These are phyloP conservation scores for Leucoraja ocellata DNA, from an alignment of 2,797 vertebrate genomes.

Conservation along the genomic window DNA sequence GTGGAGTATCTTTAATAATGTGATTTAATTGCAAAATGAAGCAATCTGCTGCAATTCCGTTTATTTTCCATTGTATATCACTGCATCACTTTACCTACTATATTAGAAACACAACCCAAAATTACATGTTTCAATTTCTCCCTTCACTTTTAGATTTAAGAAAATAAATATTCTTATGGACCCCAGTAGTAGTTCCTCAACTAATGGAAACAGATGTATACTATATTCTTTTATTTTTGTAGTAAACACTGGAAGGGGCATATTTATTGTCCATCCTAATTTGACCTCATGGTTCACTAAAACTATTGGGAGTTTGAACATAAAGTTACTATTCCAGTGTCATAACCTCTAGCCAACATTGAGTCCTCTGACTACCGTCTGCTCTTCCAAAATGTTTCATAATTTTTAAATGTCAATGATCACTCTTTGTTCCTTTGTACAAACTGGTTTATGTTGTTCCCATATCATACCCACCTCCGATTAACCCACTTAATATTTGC, in stretches of 20 bases:
- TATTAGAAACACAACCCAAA: not conserved
- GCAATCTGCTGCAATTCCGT: not conserved
- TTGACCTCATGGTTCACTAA: not conserved
- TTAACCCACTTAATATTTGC: not conserved
- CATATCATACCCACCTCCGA: not conserved
- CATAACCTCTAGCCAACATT: not conserved
- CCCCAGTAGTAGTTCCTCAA: not conserved
- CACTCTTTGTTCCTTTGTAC: not conserved
- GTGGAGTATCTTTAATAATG: not conserved
- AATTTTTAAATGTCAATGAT: not conserved
- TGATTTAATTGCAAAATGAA: not conserved
- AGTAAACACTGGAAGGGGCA: not conserved
- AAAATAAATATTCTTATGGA: not conserved
- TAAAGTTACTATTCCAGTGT: not conserved
- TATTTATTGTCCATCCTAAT: not conserved
- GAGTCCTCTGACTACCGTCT: not conserved
- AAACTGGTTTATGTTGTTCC: not conserved
- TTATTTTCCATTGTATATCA: not conserved
- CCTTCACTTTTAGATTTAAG: not conserved
- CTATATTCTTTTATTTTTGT: not conserved
- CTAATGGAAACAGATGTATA: not conserved
- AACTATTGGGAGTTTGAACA: not conserved
- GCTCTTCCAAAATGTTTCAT: not conserved
- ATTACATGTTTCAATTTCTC: not conserved
- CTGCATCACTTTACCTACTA: not conserved